These are phyloP conservation scores for Botia almorhae DNA, from an alignment of 2,797 vertebrate genomes.

Conservation along the genomic window DNA sequence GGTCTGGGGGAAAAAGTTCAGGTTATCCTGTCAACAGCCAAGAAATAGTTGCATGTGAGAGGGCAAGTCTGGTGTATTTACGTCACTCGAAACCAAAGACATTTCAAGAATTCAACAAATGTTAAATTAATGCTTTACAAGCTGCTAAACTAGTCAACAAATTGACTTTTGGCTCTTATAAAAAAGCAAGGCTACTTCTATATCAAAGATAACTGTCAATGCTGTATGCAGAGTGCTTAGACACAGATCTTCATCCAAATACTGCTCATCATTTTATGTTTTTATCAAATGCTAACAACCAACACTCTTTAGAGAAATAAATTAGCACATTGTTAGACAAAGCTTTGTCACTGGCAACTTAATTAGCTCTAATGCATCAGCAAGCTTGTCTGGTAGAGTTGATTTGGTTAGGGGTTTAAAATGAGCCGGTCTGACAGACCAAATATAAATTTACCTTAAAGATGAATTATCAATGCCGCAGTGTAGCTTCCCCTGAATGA, in stretches of 20 bases:
- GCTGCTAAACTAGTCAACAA: not conserved
- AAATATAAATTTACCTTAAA: constrained; percentile 64
- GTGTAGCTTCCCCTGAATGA: constrained; percentile 55
- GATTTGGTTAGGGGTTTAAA: constrained; percentile 63
- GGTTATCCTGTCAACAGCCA: constrained; percentile 23
- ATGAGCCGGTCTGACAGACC: constrained; percentile 49
- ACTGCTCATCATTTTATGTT: constrained; percentile 42
- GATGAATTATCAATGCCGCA: constrained; percentile 60
- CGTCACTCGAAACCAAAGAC: not conserved
- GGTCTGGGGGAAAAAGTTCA: constrained; percentile 22
- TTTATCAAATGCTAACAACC: constrained; percentile 58
- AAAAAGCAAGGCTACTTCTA: not conserved
- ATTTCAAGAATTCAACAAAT: constrained; percentile 12
- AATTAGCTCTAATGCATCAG: constrained; percentile 63
- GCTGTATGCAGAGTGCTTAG: constrained; percentile 10
- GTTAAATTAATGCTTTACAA: not conserved
- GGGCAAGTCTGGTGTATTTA: constrained; percentile 5
- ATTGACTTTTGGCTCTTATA: not conserved
- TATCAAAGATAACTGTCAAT: constrained; percentile 33
- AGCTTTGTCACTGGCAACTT: constrained; percentile 63
- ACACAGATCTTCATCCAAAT: constrained; percentile 42
- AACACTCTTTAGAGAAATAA: constrained; percentile 54
- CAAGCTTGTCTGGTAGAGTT: constrained; percentile 50
- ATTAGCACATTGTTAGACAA: constrained; percentile 57
- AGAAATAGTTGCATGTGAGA: constrained; percentile 16